Conservation (phyloP, 1,140 invertebrate species). For the Drosophila punjabiensis region DNA sequence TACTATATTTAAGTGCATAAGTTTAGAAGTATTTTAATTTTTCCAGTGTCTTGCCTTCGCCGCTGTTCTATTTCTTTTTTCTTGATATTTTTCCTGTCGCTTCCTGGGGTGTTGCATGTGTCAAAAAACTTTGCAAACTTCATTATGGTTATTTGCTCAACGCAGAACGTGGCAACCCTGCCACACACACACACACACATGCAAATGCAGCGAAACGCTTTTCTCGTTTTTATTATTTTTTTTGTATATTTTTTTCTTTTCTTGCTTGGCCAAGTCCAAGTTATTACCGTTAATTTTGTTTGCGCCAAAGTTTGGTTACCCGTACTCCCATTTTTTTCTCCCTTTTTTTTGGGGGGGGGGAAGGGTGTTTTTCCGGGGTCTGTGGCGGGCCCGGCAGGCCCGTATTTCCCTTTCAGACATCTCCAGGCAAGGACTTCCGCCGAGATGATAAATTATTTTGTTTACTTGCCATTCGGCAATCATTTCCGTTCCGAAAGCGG, state of each 20-base stretch:
- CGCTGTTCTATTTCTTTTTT: slow-evolving; percentile 7
- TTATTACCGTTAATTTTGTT: slow-evolving; percentile 79
- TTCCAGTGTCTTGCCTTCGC: not conserved
- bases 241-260: slow-evolving; percentile 15
- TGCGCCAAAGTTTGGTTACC: slow-evolving; percentile 67
- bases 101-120: slow-evolving; percentile 68
- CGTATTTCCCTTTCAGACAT: slow-evolving; percentile 36
- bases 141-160: slow-evolving; percentile 72
- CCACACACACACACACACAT: slow-evolving; percentile 46
- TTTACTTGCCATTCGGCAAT: slow-evolving; percentile 66
- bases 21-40: not conserved
- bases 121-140: slow-evolving; percentile 79
- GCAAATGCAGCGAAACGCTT: slow-evolving; percentile 64
- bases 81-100: slow-evolving; percentile 17
- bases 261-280: slow-evolving; percentile 66
- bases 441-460: slow-evolving; percentile 77
- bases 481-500: slow-evolving; percentile 46
- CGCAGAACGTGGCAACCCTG: slow-evolving; percentile 50
- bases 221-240: slow-evolving; percentile 10
- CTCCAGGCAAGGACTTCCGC: slow-evolving; percentile 42
- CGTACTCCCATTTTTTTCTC: not conserved
- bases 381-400: slow-evolving; percentile 8
- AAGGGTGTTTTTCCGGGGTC: slow-evolving; percentile 12
- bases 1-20: no score
- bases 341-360: not conserved